These are phyloP conservation scores for Perca schrenkii DNA, from an alignment of 2,113 vertebrate species.

Conservation along the genomic window DNA sequence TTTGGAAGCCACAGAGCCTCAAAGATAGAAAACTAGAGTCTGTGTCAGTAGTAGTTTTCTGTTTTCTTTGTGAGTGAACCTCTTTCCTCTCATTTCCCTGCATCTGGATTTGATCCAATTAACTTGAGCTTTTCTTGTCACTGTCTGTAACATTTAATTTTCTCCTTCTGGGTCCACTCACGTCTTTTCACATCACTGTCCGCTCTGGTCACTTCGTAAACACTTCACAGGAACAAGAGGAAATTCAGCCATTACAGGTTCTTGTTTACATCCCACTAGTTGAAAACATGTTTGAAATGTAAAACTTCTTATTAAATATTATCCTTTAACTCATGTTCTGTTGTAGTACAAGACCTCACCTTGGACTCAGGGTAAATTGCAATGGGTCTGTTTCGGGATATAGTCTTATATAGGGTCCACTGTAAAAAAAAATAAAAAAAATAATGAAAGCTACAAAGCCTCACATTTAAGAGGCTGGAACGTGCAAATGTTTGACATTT, in stretches of 20 bases:
- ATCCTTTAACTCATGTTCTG: not conserved
- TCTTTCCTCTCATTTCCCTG: slow-evolving; percentile 13
- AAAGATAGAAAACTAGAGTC: not conserved
- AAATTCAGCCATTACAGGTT: slow-evolving; percentile 18
- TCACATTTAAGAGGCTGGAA: not conserved
- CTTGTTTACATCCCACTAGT: slow-evolving; percentile 43
- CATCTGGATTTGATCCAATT: not conserved
- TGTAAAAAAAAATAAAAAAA: not conserved
- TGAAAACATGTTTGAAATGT: not conserved
- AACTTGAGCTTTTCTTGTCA: not conserved
- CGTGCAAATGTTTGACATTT: not conserved
- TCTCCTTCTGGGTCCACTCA: not conserved
- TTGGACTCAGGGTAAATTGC: not conserved
- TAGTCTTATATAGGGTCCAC: not conserved
- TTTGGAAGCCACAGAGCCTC: not conserved
- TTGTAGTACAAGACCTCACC: no score
- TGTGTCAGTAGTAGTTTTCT: not conserved
- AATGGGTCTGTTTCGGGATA: not conserved
- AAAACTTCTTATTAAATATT: not conserved
- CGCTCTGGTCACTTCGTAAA: slow-evolving; percentile 2
- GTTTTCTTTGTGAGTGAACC: not conserved
- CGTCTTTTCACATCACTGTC: not conserved
- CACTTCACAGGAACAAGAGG: slow-evolving; percentile 10
- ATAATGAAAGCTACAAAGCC: not conserved
- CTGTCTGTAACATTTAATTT: not conserved